A percentile compares a stretch with the other conserved stretches of the same genome.
Evolutionary conservation across 1,140 invertebrate species (phyloP).

Genomic region (Caerostris darwini): DNA sequence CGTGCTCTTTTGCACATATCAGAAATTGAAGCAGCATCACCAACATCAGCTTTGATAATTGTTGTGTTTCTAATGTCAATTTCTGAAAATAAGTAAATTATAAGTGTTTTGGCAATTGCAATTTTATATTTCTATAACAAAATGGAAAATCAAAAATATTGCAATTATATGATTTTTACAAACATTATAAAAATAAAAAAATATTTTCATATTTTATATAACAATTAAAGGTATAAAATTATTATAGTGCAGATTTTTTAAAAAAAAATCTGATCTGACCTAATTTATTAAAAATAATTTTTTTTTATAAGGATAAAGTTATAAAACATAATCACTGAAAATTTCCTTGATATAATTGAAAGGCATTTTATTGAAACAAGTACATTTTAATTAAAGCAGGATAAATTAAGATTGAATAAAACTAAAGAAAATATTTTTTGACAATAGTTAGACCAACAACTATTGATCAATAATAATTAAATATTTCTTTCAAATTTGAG

Average conservation of each 20-base stretch:
- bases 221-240: background rate
- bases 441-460: no score
- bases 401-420: no score
- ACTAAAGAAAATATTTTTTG: no score
- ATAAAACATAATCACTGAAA: no score
- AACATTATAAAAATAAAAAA: background rate
- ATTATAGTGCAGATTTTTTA: background rate
- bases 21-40: conserved; percentile 87
- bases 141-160: background rate
- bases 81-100: conserved; percentile 13
- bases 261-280: no score
- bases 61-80: conserved; percentile 81
- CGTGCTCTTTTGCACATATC: conserved; percentile 89
- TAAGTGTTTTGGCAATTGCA: background rate
- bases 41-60: conserved; percentile 90
- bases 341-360: no score
- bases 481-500: no score
- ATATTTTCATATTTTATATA: background rate
- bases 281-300: no score
- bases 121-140: background rate
- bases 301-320: no score
- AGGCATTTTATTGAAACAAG: no score
- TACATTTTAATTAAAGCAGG: no score
- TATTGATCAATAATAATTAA: no score
- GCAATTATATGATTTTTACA: background rate